Base-by-base conservation (phyloP, 2,888 invertebrate species). In the Rhagonycha fulva region DNA sequence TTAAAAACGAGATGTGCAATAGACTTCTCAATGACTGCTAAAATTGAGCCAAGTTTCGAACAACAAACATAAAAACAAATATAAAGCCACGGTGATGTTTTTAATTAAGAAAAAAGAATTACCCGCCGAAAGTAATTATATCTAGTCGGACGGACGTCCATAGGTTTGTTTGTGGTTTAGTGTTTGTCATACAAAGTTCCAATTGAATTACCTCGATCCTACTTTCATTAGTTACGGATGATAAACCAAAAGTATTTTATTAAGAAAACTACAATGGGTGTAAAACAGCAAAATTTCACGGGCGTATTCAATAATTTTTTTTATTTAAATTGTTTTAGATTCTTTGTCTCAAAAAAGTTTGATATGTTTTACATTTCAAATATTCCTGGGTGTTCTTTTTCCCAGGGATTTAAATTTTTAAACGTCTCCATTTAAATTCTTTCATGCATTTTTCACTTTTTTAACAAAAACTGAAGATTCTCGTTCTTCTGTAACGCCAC, bases 1-100 rank as follows among this genome's bases (percentile, higher is more conserved):
- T 60, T 62, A 75, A 75, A 77, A 79, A 80, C 70, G 74, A 70
- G 73, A 69, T 61, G 30, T 62, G 71, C 73, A 24, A 62, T 26
- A 70, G 71, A 71, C 60, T 63, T 71, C 69, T 74, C 69, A 70
- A 70, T 74, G 74, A 70, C 74, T 61, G 32, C 61, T 67, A 71
- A 62, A 75, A 75, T 70, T 75, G 67, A 74, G 74, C 69, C 26
- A 60, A 70, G 70, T 63, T 74, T 69, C n/a, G 71, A 68, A 66
- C 62, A 24, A 32, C 61, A 66, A 74, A 74, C 47, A 47, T n/a
- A 47, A 47, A 47, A 47, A 47, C 47, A 47, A 47, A 47, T 72
- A 23, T 66, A 68, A 72, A 63, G 70, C n/a, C 28, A 67, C 68
- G 14, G 62, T 26, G 70, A 70, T 61, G 62, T 26, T 70, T 70